These are phyloP conservation scores for Montifringilla adamsi DNA, from an alignment of 2,113 vertebrate species.

Conservation along the genomic window DNA sequence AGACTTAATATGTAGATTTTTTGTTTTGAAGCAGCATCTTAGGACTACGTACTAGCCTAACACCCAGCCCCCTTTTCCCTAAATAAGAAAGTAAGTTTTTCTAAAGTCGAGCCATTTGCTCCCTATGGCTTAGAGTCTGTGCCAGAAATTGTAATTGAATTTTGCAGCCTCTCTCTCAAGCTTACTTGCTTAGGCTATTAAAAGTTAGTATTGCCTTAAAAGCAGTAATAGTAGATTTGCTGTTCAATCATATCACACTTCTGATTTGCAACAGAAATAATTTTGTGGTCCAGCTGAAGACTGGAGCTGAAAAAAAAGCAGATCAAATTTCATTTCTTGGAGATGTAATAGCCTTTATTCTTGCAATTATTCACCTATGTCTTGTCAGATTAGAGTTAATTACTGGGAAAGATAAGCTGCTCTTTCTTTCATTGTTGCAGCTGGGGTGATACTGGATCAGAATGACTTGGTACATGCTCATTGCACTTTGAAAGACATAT, in stretches of 20 bases:
- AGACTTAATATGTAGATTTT: not conserved
- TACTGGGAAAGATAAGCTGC: not conserved
- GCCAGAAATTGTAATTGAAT: not conserved
- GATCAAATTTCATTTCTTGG: not conserved
- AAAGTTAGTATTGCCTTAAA: not conserved
- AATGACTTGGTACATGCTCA: not conserved
- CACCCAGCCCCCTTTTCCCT: not conserved
- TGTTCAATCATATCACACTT: not conserved
- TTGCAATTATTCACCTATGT: not conserved
- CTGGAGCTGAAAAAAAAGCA: not conserved
- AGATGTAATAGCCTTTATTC: not conserved
- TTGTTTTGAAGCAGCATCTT: not conserved
- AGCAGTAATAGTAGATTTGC: not conserved
- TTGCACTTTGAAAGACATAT: not conserved
- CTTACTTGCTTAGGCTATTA: not conserved
- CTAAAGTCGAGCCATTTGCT: not conserved
- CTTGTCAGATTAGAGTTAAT: slow-evolving; percentile 24
- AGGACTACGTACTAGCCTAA: not conserved
- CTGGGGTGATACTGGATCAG: not conserved
- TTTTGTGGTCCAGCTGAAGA: not conserved
- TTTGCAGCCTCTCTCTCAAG: not conserved
- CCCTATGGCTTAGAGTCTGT: not conserved
- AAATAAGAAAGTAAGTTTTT: not conserved
- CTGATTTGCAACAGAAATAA: not conserved
- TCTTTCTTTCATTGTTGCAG: not conserved